These are phyloP conservation scores for Blennius ocellaris DNA, from an alignment of 2,113 vertebrate species.

Conservation along the genomic window DNA sequence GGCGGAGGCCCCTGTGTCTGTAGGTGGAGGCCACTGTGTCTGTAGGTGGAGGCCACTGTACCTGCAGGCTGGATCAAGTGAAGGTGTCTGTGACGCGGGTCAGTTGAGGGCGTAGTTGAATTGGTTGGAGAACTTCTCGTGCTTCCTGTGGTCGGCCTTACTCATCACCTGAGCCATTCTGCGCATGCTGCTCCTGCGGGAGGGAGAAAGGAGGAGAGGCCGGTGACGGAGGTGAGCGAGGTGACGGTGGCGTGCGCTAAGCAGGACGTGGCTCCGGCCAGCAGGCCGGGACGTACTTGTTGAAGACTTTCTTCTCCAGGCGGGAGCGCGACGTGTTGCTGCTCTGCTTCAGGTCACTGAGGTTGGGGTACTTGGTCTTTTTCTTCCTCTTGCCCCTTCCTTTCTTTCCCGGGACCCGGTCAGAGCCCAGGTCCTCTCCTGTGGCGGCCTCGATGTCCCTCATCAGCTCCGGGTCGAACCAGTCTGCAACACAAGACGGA, in stretches of 20 bases:
- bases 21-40: no score
- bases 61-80: no score
- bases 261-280: no score
- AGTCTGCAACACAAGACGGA: conserved; percentile 86
- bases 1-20: no score
- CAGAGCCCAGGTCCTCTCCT: conserved; percentile 90
- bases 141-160: conserved; percentile 89
- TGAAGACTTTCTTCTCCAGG: conserved; percentile 92
- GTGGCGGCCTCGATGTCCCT: conserved; percentile 92
- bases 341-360: conserved; percentile 90
- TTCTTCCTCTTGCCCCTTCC: conserved; percentile 88
- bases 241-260: no score
- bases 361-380: conserved; percentile 89
- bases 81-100: conserved; percentile 18
- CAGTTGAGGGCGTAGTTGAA: conserved; percentile 95
- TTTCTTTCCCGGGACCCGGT: conserved; percentile 68
- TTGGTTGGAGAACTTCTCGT: conserved; percentile 97
- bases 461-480: conserved; percentile 92
- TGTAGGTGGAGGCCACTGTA: no score
- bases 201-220: conserved; percentile 23
- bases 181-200: conserved; percentile 86
- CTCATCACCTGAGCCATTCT: conserved; percentile 88
- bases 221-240: background rate
- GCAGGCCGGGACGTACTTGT: conserved; percentile 85
- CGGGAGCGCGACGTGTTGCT: conserved; percentile 87